Base-by-base conservation (phyloP, 2,888 invertebrate species). In the Drosophila tripunctata region DNA sequence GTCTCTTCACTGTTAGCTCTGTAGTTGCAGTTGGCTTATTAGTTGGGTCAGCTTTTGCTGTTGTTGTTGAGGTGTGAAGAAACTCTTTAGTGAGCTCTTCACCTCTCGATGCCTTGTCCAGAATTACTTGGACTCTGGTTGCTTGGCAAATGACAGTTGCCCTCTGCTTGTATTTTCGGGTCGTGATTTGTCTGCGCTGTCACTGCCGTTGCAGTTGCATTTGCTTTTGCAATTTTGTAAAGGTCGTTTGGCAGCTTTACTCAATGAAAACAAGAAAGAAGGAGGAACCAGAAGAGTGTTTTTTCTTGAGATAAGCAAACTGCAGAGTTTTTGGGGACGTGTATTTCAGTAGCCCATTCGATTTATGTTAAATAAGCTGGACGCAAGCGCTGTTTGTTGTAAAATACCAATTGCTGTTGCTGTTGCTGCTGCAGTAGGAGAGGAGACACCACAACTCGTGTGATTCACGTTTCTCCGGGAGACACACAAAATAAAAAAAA, bases 361-460 rank as follows among this genome's bases (percentile, higher is more conserved):
- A 88, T 88, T 89, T 88, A 89, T 88, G 89, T 88, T 88, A 88
- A 88, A 88, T 89, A 88, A 83, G 83, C 80, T 69, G 68, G 75
- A 80, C 65, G 86, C 82, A 63, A 70, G 86, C 75, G 57, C 67
- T 61, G 80, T 69, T 83, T 83, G 75, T 83, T 84, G 87, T 87
- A 83, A 88, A 88, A 87, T 88, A 84, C 84, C 88, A 84, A 84
- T 84, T 84, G 84, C 81, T 60, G 51, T 10, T 10, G n/a, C n/a
- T n/a, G n/a, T n/a, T n/a, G n/a, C n/a, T n/a, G n/a, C n/a, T n/a
- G n/a, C n/a, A n/a, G n/a, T n/a, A n/a, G n/a, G n/a, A 2, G 24
- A 24, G 27, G 27, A 19, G 41, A 33, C 14, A 17, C 6, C 22
- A 17, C 44, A 19, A 27, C 21, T 38, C 22, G 45, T 35, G 68